Evolutionary conservation across 2,888 invertebrate species (phyloP).

Genomic region (Elmis aenea): DNA sequence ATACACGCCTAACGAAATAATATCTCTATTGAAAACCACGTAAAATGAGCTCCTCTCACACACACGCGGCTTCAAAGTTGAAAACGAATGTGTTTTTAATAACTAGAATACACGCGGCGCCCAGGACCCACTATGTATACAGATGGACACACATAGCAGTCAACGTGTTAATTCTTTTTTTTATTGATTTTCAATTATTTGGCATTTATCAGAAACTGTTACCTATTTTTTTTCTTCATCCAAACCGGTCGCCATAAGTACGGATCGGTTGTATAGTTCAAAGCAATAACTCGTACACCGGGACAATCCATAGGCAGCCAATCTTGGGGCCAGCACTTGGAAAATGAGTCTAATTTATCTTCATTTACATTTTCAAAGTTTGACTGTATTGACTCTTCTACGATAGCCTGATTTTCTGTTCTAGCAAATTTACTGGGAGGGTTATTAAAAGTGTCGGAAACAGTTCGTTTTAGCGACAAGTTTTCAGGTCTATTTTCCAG

Average conservation of each 20-base stretch:
- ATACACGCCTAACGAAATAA: no score
- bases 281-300: conserved; percentile 68
- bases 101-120: no score
- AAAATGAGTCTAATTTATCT: conserved; percentile 45
- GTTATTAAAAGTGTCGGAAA: conserved; percentile 30
- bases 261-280: conserved; percentile 78
- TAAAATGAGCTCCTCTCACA: no score
- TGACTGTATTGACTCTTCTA: conserved; percentile 20
- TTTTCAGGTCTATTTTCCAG: conserved; percentile 17
- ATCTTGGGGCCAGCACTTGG: conserved; percentile 78
- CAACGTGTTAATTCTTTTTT: no score
- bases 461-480: conserved; percentile 31
- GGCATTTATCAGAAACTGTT: no score
- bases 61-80: no score
- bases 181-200: no score
- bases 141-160: no score
- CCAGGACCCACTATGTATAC: no score
- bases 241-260: conserved; percentile 73
- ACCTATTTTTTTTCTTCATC: conserved; percentile 63
- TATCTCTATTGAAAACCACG: no score
- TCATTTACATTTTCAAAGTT: conserved; percentile 7
- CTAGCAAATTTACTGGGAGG: conserved; percentile 33
- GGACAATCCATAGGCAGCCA: conserved; percentile 80
- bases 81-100: no score
- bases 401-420: conserved; percentile 22